These are phyloP conservation scores for Pristionchus mayeri DNA, from an alignment of 2,888 invertebrate species.

Conservation along the genomic window DNA sequence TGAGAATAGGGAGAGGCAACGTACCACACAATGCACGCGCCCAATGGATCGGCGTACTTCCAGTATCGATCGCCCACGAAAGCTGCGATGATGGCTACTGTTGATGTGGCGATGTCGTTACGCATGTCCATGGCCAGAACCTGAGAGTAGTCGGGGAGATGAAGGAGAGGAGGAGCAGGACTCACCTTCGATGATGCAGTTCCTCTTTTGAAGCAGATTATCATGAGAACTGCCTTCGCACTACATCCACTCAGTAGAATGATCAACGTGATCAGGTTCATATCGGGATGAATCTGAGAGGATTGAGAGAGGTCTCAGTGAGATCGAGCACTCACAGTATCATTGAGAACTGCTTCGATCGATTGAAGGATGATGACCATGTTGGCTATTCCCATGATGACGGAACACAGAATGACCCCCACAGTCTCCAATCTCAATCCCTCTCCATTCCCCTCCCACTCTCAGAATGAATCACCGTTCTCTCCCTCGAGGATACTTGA, in stretches of 20 bases:
- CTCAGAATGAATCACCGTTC: constrained; percentile 53
- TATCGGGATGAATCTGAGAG: constrained; percentile 73
- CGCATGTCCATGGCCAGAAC: constrained; percentile 78
- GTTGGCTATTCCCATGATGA: constrained; percentile 78
- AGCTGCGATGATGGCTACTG: constrained; percentile 78
- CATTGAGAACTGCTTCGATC: constrained; percentile 67
- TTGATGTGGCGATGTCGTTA: constrained; percentile 79
- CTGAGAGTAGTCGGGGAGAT: no score
- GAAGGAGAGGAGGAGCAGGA: no score
- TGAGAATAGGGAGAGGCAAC: background rate
- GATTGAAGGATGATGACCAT: constrained; percentile 77
- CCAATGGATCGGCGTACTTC: constrained; percentile 78
- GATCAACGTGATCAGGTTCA: constrained; percentile 64
- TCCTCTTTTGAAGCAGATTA: constrained; percentile 69
- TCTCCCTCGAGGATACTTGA: constrained; percentile 73
- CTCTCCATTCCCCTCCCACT: constrained; percentile 74
- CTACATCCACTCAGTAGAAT: constrained; percentile 69
- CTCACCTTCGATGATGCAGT: constrained; percentile 58
- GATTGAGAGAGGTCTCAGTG: background rate
- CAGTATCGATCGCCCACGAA: constrained; percentile 76
- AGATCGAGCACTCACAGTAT: background rate
- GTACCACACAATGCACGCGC: constrained; percentile 78
- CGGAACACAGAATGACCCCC: constrained; percentile 78
- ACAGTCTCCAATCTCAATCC: constrained; percentile 77
- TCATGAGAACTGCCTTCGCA: constrained; percentile 68